Conservation (phyloP, 1,140 invertebrate genomes). For the Galleria mellonella region DNA sequence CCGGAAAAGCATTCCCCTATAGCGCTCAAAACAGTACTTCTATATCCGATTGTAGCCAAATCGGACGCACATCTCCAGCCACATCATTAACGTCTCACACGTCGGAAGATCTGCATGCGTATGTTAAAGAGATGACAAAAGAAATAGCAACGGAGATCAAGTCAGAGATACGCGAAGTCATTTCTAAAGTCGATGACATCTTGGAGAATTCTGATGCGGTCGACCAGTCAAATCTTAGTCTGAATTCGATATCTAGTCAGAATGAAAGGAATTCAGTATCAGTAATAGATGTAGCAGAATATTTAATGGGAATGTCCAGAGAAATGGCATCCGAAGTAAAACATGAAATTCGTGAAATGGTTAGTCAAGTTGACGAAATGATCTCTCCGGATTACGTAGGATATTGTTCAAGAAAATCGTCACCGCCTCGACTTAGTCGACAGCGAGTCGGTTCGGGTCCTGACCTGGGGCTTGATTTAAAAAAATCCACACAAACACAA, state of each 20-base stretch:
- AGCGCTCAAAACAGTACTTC: constrained; percentile 62
- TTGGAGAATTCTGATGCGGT: constrained; percentile 78
- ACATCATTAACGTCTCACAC: constrained; percentile 74
- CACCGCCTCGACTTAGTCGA: constrained; percentile 53
- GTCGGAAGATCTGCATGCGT: constrained; percentile 81
- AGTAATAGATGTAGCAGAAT: constrained; percentile 82
- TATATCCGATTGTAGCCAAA: constrained; percentile 72
- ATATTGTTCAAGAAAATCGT: constrained; percentile 51
- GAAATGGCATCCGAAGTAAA: constrained; percentile 87
- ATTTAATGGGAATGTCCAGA: constrained; percentile 83
- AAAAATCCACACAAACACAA: constrained; percentile 39
- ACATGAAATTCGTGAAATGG: constrained; percentile 82
- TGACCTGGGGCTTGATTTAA: constrained; percentile 56
- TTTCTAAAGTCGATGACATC: constrained; percentile 85
- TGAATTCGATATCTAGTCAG: constrained; percentile 62
- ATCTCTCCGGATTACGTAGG: constrained; percentile 74
- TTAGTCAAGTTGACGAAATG: constrained; percentile 83
- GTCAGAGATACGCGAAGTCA: constrained; percentile 86
- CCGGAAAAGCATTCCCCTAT: constrained; percentile 68
- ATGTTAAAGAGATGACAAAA: constrained; percentile 84
- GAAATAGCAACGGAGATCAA: constrained; percentile 87
- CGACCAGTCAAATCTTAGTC: constrained; percentile 64
- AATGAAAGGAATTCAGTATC: constrained; percentile 79
- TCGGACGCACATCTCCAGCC: constrained; percentile 78
- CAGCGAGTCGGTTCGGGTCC: constrained; percentile 62